Evolutionary conservation across 2,888 invertebrate genomes (phyloP), one percentile per base, ranked within the genome.

Genomic region (Sarcophaga variegata): DNA sequence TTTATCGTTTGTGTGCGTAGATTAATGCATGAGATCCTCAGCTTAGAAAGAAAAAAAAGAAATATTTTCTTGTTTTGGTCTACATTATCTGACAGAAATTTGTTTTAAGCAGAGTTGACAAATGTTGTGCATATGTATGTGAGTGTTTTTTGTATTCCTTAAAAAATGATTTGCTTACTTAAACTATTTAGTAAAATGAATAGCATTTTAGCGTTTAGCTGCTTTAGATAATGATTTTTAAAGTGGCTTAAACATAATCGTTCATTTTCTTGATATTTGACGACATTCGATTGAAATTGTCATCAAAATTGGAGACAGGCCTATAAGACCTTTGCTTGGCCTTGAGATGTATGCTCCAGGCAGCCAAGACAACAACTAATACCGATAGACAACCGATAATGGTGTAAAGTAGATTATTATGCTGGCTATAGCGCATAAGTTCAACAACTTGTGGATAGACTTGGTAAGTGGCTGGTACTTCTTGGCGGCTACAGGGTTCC

Each of bases 321-420:
- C 91, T 90, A 86, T 93, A 93, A 88, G 93, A 93, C 89, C 93
- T 92, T 88, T 93, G 92, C 81, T 91, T 92, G 84, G 92, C 91
- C 45, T 87, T 90, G 83, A 91, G 76, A 25, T 92, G 92, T 22
- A 88, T 89, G 72, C 91, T 90, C 76, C 91, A 90, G 63, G 86
- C 85, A 17, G 81, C 83, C 71, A 91, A 81, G 4, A 81, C n/a
- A 1, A 88, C 82, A 17, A 90, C 87, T 5, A 90, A 20, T 1
- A 90, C 80, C 1, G 89, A 89, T 37, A 90, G 85, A 20, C 89
- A 86, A 20, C 88, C 90, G 22, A 91, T 91, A 25, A 91, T 87
- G 10, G 88, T 88, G 47, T 90, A 88, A 22, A 89, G 78, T 20
- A 91, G 75, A 75, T 87, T 88, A 63, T 89, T 89, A 20, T 88